Evolutionary conservation across 2,888 invertebrate genomes (phyloP), one percentile per base, ranked within the genome.

Genomic region (Priocnemis perturbator): DNA sequence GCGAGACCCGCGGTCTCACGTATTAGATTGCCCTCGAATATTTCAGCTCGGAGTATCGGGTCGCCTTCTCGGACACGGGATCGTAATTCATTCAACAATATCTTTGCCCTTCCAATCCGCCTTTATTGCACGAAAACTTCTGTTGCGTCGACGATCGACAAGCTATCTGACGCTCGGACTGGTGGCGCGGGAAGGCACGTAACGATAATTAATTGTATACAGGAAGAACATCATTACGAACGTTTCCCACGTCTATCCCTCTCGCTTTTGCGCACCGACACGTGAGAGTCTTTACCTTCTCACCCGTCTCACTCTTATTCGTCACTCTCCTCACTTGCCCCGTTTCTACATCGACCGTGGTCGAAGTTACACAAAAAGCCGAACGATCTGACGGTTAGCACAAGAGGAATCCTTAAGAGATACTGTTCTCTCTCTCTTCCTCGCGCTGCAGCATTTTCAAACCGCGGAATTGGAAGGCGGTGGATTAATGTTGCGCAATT

Each of bases 401-500:
- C 26, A 26, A 26, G 37, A 37, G 4, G 37, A 11, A 20, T 50
- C 20, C 50, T 17, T 50, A 1, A 50, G 37, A 17, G 17, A 50
- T 11, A 50, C 52, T 56, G 20, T 21, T 19, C 15, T 17, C 58
- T 15, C 17, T 52, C 57, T 67, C 56, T 48, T 21, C 17, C 50
- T 50, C 50, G 3, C 17, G 21, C n/a, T 23, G 61, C 60, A 61
- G 47, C 20, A 71, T 61, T 62, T 72, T 58, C 64, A 26, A 44
- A 58, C 53, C 55, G 66, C 69, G 73, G 48, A 70, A 74, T 69
- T 65, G 71, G 69, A 75, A 79, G 69, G 60, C 55, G 60, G 64
- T 3, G 67, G 73, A 79, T 76, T 74, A 79, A 79, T 74, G 77
- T 73, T 69, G 76, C 72, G 79, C 71, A 77, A 76, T 77, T 77